These are phyloP conservation scores for Leptinotarsa texana DNA, from an alignment of 1,140 invertebrate species.

Conservation along the genomic window DNA sequence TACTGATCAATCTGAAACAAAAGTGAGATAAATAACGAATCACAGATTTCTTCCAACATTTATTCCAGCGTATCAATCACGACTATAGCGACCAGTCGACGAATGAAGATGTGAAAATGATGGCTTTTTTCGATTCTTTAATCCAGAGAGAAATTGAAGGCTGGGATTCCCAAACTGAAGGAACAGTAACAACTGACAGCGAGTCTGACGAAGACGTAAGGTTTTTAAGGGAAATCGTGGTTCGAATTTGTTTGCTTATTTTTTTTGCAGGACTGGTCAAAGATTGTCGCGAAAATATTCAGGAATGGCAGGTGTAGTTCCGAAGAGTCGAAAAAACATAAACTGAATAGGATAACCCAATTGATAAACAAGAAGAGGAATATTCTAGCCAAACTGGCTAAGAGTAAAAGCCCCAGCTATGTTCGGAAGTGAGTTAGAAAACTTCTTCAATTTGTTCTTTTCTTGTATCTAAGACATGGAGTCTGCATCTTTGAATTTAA, in stretches of 20 bases:
- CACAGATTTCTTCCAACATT: no score
- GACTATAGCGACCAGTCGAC: constrained; percentile 83
- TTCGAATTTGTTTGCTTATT: not conserved
- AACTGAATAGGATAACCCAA: constrained; percentile 50
- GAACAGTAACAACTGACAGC: constrained; percentile 58
- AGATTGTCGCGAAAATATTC: constrained; percentile 38
- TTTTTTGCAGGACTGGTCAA: constrained; percentile 29
- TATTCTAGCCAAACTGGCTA: constrained; percentile 51
- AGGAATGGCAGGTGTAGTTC: constrained; percentile 30
- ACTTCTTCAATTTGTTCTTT: no score
- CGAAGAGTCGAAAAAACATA: constrained; percentile 44
- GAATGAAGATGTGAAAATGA: constrained; percentile 90
- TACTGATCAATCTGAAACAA: no score
- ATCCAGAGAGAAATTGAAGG: constrained; percentile 88
- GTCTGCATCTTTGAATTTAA: no score
- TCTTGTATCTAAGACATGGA: no score
- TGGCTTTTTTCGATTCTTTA: constrained; percentile 94
- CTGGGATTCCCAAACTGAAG: constrained; percentile 57
- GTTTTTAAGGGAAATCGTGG: not conserved
- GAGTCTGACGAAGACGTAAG: constrained; percentile 39
- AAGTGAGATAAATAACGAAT: no score
- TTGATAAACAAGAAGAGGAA: constrained; percentile 51
- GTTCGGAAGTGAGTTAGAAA: not conserved
- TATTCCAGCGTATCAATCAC: constrained; percentile 69
- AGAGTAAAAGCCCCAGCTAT: constrained; percentile 48